These are phyloP conservation scores for Turnix velox DNA, from an alignment of 2,113 vertebrate genomes.

Conservation along the genomic window DNA sequence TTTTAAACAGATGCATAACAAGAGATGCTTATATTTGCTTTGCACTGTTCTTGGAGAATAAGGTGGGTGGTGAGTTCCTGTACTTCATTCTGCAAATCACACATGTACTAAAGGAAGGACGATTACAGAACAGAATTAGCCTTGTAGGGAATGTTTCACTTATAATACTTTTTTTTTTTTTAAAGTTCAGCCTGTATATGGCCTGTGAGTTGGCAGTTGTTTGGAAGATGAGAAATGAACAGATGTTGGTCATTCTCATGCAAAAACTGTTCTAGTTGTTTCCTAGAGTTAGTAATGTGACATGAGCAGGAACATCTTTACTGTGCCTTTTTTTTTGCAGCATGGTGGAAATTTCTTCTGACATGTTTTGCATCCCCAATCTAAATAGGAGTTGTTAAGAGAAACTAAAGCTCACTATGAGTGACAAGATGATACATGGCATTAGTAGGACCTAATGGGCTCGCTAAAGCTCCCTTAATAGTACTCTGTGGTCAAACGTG, in stretches of 20 bases:
- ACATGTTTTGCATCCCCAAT: background rate
- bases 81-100: slow-evolving; percentile 10
- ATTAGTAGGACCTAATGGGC: background rate
- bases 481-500: background rate
- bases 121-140: slow-evolving; percentile 10
- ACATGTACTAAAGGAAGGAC: background rate
- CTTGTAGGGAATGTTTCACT: background rate
- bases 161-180: background rate
- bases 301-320: background rate
- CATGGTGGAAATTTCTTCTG: background rate
- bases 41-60: background rate
- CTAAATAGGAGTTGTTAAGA: background rate
- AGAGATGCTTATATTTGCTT: background rate
- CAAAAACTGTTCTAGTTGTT: background rate
- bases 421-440: background rate
- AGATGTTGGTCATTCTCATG: background rate
- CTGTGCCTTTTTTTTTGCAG: background rate
- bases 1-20: slow-evolving; percentile 1
- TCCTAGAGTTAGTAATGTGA: background rate
- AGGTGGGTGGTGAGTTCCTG: slow-evolving; percentile 21
- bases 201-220: background rate
- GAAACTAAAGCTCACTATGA: background rate
- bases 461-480: background rate
- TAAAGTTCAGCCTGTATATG: background rate
- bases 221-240: background rate